A percentile compares a stretch with the other conserved stretches of the same genome.
phyloP scores from a whole-genome alignment of 2,113 vertebrate genomes.

The Thamnaconus septentrionalis region DNA sequence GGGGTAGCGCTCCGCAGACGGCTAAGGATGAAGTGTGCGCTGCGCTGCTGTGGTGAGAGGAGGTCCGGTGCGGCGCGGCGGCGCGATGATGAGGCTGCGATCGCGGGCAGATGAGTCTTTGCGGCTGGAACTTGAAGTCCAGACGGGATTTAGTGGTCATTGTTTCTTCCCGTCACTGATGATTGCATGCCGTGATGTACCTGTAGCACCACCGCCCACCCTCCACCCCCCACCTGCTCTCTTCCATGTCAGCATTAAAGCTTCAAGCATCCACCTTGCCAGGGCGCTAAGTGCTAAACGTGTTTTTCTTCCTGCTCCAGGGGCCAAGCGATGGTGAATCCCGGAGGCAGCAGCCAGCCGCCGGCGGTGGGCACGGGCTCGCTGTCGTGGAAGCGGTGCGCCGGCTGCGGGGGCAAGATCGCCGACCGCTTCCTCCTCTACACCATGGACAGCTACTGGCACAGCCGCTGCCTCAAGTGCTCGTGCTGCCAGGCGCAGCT shows the following conservation, averaged over 20 bases:
- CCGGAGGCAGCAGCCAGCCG: constrained; percentile 92
- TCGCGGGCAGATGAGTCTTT: too few relatives aligned
- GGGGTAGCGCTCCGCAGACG: too few relatives aligned
- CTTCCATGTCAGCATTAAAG: neutral
- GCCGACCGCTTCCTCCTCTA: constrained; percentile 98
- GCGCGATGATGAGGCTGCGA: too few relatives aligned
- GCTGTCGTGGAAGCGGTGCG: constrained; percentile 96
- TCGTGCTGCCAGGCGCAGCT: constrained; percentile 99
- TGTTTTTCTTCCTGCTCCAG: constrained; percentile 28
- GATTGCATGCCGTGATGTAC: too few relatives aligned
- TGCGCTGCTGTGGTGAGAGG: too few relatives aligned
- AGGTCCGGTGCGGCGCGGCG: too few relatives aligned
- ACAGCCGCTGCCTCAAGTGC: constrained; percentile 98
- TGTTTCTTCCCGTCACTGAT: neutral
- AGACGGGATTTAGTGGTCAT: neutral
- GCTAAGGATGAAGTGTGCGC: neutral
- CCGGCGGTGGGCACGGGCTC: constrained; percentile 89
- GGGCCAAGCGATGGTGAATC: constrained; percentile 89
- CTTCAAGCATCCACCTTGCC: neutral
- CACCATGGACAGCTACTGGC: constrained; percentile 99
- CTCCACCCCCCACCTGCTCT: neutral
- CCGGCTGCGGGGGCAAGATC: constrained; percentile 97
- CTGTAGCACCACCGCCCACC: too few relatives aligned
- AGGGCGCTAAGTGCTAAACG: neutral
- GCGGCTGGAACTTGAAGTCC: too few relatives aligned